Conservation (phyloP, 2,888 invertebrate genomes). For the Macrosiphum euphorbiae region DNA sequence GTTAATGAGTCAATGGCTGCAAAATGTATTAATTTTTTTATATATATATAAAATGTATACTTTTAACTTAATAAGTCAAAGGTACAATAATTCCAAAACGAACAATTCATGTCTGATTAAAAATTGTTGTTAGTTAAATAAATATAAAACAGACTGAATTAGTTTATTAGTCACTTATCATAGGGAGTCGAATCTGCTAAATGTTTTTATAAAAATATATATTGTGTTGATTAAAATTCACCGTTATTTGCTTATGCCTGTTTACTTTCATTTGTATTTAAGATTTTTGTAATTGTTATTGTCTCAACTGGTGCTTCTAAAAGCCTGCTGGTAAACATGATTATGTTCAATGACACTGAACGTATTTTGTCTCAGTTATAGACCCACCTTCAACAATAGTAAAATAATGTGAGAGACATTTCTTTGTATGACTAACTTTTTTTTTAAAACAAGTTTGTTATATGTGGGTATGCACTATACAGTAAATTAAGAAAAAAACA, state of each 20-base stretch:
- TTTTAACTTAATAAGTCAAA: constrained; percentile 11
- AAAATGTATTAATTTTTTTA: background rate
- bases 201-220: constrained; percentile 36
- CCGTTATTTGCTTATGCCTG: constrained; percentile 30
- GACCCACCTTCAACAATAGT: too few relatives aligned
- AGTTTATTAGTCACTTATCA: constrained; percentile 35
- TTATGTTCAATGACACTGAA: background rate
- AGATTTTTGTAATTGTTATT: background rate
- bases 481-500: too few relatives aligned
- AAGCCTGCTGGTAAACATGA: background rate
- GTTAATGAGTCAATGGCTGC: background rate
- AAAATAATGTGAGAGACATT: background rate
- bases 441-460: too few relatives aligned
- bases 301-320: background rate
- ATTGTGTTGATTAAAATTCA: constrained; percentile 49
- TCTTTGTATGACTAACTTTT: background rate
- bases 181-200: constrained; percentile 43
- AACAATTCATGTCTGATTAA: constrained; percentile 6
- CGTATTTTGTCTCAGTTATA: background rate
- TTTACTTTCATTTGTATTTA: background rate
- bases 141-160: constrained; percentile 54
- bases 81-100: background rate
- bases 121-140: constrained; percentile 30
- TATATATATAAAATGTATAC: background rate
- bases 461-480: too few relatives aligned